A percentile compares a stretch with the other conserved stretches of the same genome.
phyloP scores from a whole-genome alignment of 2,113 vertebrate genomes.

The Albula goreensis region DNA sequence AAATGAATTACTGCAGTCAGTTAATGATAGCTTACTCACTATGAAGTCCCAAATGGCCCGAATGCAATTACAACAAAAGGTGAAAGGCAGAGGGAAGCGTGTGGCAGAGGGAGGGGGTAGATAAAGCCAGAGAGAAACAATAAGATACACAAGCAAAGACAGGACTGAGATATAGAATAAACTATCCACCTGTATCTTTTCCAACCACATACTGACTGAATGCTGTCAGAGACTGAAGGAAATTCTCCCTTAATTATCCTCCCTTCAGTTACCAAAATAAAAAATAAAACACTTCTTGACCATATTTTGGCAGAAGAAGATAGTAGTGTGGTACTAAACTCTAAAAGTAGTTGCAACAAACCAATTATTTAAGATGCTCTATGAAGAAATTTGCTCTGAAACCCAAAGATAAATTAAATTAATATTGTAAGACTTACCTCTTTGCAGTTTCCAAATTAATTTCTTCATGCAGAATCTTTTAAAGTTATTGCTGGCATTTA shows the following conservation, averaged over 20 bases:
- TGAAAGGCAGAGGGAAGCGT: neutral
- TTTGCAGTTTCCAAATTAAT: no score
- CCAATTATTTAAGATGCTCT: no score
- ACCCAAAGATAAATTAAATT: no score
- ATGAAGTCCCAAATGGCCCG: neutral
- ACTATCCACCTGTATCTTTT: no score
- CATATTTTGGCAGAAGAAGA: neutral
- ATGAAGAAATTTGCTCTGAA: no score
- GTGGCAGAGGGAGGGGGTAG: neutral
- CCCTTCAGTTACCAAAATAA: neutral
- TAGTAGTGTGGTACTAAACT: neutral
- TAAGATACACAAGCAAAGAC: neutral
- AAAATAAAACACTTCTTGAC: neutral
- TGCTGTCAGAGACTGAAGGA: conserved; percentile 17
- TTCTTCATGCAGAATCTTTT: no score
- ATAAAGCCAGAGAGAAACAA: neutral
- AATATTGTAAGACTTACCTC: no score
- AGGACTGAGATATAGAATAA: neutral
- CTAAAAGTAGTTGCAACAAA: neutral
- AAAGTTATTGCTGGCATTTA: neutral
- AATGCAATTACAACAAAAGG: neutral
- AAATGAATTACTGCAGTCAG: neutral
- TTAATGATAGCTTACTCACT: neutral
- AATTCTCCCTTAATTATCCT: conserved; percentile 24
- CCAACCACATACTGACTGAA: conserved; percentile 7